These are phyloP conservation scores for Erythrocebus patas DNA, from an alignment of 2,113 vertebrate species.

Conservation along the genomic window DNA sequence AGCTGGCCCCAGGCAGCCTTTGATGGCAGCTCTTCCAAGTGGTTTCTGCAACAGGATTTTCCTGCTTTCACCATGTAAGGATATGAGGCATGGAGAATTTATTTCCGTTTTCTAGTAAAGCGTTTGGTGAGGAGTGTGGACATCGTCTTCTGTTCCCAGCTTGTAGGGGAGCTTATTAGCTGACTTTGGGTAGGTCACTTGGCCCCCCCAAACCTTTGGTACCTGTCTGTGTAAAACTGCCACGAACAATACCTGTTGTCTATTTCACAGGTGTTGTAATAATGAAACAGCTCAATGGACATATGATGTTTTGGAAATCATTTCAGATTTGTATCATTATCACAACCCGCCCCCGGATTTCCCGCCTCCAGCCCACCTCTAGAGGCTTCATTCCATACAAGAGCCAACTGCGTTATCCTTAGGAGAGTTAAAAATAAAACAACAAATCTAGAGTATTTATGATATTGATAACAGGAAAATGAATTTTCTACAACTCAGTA, in stretches of 20 bases:
- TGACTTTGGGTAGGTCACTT: conserved; percentile 35
- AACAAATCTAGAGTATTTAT: not conserved
- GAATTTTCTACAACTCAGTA: not conserved
- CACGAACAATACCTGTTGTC: not conserved
- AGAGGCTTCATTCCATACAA: not conserved
- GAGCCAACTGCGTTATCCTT: not conserved
- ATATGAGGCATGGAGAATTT: not conserved
- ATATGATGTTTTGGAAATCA: not conserved
- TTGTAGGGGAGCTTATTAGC: not conserved
- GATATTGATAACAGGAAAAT: not conserved
- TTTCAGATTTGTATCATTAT: conserved; percentile 3
- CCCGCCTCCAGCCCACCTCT: not conserved
- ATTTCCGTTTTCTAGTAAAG: conserved; percentile 14
- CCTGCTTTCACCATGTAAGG: not conserved
- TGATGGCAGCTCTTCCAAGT: not conserved
- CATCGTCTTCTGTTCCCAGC: not conserved
- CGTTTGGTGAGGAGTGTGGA: not conserved
- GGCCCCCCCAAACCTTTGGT: not conserved
- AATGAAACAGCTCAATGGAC: not conserved
- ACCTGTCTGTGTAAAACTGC: not conserved
- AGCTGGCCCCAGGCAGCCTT: conserved; percentile 40
- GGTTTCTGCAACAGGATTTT: not conserved
- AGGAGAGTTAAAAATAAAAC: not conserved
- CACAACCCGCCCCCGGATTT: not conserved
- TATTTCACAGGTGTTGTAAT: not conserved